These are phyloP conservation scores for Aleadryas rufinucha DNA, from an alignment of 2,113 vertebrate species.

Conservation along the genomic window DNA sequence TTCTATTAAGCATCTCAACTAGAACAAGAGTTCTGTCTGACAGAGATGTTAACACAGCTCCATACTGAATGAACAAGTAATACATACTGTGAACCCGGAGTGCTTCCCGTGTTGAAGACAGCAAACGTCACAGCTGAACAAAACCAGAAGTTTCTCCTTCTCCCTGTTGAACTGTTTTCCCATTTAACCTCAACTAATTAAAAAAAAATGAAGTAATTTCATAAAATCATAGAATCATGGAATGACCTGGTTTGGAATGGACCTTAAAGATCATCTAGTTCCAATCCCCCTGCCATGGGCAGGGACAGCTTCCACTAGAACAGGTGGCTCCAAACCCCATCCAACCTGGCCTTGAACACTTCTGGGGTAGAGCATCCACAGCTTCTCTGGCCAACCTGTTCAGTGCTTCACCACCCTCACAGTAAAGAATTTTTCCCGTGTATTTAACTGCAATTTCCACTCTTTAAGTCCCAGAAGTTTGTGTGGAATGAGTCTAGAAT, in stretches of 20 bases:
- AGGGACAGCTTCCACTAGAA: background rate
- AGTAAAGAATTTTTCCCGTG: accelerated
- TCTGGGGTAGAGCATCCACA: background rate
- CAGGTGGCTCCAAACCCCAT: background rate
- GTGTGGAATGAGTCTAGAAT: background rate
- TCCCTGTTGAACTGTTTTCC: background rate
- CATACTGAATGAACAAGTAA: background rate
- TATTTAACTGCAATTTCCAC: background rate
- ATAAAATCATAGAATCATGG: background rate
- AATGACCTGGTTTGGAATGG: background rate
- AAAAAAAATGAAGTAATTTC: background rate
- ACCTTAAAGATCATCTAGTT: background rate
- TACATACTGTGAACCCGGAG: accelerated
- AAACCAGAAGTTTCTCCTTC: accelerated
- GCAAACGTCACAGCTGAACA: background rate
- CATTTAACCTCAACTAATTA: background rate
- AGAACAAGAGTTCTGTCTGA: accelerated
- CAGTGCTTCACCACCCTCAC: background rate
- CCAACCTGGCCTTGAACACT: background rate
- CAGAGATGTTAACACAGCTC: background rate
- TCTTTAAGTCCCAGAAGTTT: background rate
- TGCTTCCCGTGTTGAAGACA: background rate
- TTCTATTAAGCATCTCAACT: background rate
- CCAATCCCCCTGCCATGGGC: background rate
- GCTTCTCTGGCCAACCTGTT: background rate